These are phyloP conservation scores for Pogonus chalceus DNA, from an alignment of 1,140 invertebrate species.

Conservation along the genomic window DNA sequence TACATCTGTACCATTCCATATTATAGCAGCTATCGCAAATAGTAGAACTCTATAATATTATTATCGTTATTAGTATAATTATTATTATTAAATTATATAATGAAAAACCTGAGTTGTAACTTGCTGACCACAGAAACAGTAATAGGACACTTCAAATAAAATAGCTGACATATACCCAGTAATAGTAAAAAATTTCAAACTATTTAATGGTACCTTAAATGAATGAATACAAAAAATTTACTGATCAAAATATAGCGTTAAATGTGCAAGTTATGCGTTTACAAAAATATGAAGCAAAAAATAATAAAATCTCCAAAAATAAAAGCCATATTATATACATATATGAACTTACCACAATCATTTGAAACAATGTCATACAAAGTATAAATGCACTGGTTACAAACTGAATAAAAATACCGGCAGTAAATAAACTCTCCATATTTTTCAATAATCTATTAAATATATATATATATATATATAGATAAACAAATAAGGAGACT, in stretches of 20 bases:
- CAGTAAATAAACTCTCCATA: not conserved
- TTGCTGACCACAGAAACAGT: not conserved
- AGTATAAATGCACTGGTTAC: not conserved
- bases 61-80: too few relatives aligned
- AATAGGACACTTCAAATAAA: not conserved
- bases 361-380: not conserved
- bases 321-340: too few relatives aligned
- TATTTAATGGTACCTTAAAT: not conserved
- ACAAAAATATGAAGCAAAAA: too few relatives aligned
- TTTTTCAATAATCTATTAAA: not conserved
- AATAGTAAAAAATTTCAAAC: not conserved
- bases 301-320: too few relatives aligned
- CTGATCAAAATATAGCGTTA: not conserved
- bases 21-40: constrained; percentile 16
- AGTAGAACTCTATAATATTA: constrained; percentile 14
- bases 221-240: not conserved
- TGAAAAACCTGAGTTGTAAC: not conserved
- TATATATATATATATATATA: not conserved
- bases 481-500: not conserved
- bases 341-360: not conserved
- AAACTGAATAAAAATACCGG: not conserved
- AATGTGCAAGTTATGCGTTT: too few relatives aligned
- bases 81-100: too few relatives aligned
- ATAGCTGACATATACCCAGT: not conserved
- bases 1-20: constrained; percentile 16